Conservation (phyloP, 2,113 vertebrate species). For the Rhipidura dahli region DNA sequence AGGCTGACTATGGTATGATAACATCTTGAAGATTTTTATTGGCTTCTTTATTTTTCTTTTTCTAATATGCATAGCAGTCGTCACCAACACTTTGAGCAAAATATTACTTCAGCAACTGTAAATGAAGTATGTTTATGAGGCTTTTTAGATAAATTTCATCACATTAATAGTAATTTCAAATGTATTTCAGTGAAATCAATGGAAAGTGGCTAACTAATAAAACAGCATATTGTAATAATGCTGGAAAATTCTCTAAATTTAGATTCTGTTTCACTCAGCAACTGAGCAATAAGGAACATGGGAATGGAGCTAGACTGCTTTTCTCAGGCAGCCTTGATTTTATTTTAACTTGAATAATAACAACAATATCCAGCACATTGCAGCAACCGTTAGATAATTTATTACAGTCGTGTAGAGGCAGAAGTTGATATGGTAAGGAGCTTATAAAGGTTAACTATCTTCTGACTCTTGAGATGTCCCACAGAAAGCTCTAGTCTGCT, state of each 20-base stretch:
- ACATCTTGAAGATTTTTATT: background rate
- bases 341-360: slow-evolving; percentile 50
- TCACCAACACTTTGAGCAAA: background rate
- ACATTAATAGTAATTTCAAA: background rate
- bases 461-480: background rate
- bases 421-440: background rate
- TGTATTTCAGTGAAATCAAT: background rate
- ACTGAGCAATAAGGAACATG: slow-evolving; percentile 2
- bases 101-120: background rate
- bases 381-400: background rate
- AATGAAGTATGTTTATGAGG: background rate
- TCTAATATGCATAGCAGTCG: background rate
- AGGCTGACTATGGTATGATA: background rate
- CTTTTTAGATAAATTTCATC: background rate
- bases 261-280: background rate
- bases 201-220: background rate
- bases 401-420: background rate
- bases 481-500: background rate
- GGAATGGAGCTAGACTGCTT: background rate
- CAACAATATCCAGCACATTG: background rate
- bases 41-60: background rate
- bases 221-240: background rate
- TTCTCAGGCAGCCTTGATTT: slow-evolving; percentile 45
- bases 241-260: slow-evolving; percentile 52
- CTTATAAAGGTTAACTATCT: background rate